Base-by-base conservation (phyloP, 2,888 invertebrate genomes). In the Drosophila anomalata region DNA sequence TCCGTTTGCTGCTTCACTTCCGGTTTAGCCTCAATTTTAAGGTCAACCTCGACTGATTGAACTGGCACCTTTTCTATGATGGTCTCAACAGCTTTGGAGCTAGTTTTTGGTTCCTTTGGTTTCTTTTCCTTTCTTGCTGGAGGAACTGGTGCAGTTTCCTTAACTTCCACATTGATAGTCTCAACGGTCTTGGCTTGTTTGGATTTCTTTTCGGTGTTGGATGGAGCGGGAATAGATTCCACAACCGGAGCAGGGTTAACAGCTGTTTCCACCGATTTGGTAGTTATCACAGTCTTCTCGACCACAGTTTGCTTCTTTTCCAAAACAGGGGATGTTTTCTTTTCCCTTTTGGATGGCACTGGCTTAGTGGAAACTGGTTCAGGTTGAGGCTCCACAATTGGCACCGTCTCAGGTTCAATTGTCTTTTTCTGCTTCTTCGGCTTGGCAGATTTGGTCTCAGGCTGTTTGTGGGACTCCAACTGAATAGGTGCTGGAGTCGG, bases 391-490 rank as follows among this genome's bases (percentile, higher is more conserved):
- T 76, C 53, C 11, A 20, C 4, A 24, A 31, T 31, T 5, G 22
- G 4, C 0, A 42, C 41, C 4, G 31, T n/a, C 29, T 56, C 47
- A n/a, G 47, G 47, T n/a, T 85, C 86, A 0, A 48, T 20, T 29
- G 58, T 20, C 24, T 74, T 75, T 22, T 84, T 88, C 5, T 62
- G 36, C 60, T 80, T 87, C 20, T 76, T 90, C 0, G 70, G 56
- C 46, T 76, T 89, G 9, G 76, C 78, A 24, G 63, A 72, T 44
- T 79, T 88, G 5, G 75, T 68, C 48, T 88, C 88, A 9, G 87
- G 79, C 1, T 76, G 54, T 1, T 77, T 73, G 2, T 47, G 56
- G 7, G 55, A 7, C 48, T 75, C 84, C 3, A 48, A 12, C 3
- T 17, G 55, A 2, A 57, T 59, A 8, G 60, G 52, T 12, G 11